Conservation (phyloP, 2,888 invertebrate genomes). For the Caenorhabditis becei region DNA sequence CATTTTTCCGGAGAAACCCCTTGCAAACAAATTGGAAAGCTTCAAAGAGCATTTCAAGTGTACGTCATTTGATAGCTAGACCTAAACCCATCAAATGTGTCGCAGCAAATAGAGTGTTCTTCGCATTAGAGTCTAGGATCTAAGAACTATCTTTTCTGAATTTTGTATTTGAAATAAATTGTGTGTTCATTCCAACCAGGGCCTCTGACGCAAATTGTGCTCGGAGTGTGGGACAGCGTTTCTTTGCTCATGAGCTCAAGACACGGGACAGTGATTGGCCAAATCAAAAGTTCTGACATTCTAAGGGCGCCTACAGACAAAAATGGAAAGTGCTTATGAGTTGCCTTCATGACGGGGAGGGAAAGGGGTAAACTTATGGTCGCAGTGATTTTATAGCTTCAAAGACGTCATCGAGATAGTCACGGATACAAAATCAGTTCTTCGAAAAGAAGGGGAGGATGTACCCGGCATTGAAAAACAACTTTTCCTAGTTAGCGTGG, state of each 20-base stretch:
- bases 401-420: no score
- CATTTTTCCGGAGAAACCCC: no score
- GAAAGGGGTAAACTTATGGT: no score
- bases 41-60: slow-evolving; percentile 38
- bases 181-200: background rate
- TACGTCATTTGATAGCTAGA: slow-evolving; percentile 44
- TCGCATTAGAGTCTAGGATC: background rate
- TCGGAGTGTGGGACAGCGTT: background rate
- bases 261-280: no score
- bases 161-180: no score
- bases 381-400: no score
- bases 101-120: slow-evolving; percentile 5
- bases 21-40: slow-evolving; percentile 28
- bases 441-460: no score
- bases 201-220: background rate
- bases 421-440: no score
- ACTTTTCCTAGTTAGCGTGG: no score
- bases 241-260: background rate
- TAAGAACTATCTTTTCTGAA: no score
- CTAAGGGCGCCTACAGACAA: background rate
- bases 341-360: background rate
- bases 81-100: slow-evolving; percentile 12
- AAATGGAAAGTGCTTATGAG: background rate
- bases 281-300: background rate
- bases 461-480: no score